Evolutionary conservation across 2,113 vertebrate genomes (phyloP).

Genomic region (Thamnaconus septentrionalis): DNA sequence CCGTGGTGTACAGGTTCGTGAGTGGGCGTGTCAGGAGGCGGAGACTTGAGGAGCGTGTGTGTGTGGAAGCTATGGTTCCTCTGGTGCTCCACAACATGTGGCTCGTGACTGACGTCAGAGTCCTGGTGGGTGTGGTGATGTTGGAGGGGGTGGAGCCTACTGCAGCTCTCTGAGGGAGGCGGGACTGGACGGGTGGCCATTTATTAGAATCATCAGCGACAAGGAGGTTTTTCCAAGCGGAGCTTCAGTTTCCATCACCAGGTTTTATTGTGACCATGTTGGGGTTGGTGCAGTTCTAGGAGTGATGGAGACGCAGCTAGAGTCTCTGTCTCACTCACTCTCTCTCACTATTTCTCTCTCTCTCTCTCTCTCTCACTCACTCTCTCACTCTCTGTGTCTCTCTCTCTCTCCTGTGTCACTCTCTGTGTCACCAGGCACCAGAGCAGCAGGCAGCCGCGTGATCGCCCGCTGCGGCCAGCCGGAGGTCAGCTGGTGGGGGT

Average conservation of each 20-base stretch:
- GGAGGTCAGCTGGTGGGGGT: constrained; percentile 99
- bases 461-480: constrained; percentile 97
- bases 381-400: no score
- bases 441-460: constrained; percentile 88
- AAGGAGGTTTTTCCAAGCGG: background rate
- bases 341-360: background rate
- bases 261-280: background rate
- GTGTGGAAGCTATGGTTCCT: no score
- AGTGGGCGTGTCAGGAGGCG: no score
- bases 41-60: no score
- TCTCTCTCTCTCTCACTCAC: background rate
- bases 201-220: no score
- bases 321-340: background rate
- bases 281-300: background rate
- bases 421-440: constrained; percentile 91
- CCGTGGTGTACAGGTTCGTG: constrained; percentile 90
- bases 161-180: no score
- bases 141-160: no score
- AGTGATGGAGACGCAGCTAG: background rate
- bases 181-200: no score
- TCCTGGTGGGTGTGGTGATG: no score
- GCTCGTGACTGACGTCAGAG: no score
- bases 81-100: no score
- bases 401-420: background rate
- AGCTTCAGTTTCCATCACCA: background rate